Evolutionary conservation across 1,140 invertebrate genomes (phyloP).

Genomic region (Diprion similis): DNA sequence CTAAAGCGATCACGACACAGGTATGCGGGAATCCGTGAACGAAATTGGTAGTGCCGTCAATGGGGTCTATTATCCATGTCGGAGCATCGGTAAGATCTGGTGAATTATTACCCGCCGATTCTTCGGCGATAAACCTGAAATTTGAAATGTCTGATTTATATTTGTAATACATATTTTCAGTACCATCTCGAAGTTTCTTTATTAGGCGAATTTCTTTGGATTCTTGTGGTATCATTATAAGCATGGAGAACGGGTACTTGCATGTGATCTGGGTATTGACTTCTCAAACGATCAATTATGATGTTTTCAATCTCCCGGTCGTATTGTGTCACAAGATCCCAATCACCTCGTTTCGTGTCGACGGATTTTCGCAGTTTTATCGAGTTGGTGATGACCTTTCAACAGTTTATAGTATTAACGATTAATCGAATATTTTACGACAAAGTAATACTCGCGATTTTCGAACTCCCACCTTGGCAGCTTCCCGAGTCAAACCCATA

Average conservation of each 20-base stretch:
- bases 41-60: slow-evolving; percentile 81
- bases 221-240: not conserved
- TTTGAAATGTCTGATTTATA: slow-evolving; percentile 49
- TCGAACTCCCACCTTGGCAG: slow-evolving; percentile 34
- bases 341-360: slow-evolving; percentile 61
- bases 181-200: slow-evolving; percentile 60
- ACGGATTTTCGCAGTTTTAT: slow-evolving; percentile 44
- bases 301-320: slow-evolving; percentile 81
- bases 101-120: slow-evolving; percentile 66
- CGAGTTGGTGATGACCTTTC: slow-evolving; percentile 45
- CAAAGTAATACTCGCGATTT: too few species aligned
- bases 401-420: not conserved
- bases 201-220: slow-evolving; percentile 73
- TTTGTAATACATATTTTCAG: slow-evolving; percentile 61
- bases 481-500: slow-evolving; percentile 39
- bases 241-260: slow-evolving; percentile 47
- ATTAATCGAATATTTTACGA: too few species aligned
- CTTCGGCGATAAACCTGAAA: slow-evolving; percentile 85
- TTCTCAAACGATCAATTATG: slow-evolving; percentile 69
- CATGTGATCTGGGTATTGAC: slow-evolving; percentile 78
- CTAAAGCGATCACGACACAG: slow-evolving; percentile 72
- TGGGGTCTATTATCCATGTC: slow-evolving; percentile 90
- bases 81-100: slow-evolving; percentile 77
- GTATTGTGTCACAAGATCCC: slow-evolving; percentile 84
- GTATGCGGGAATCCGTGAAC: slow-evolving; percentile 71